Base-by-base conservation (phyloP, 2,888 invertebrate genomes). In the Elegia similella region DNA sequence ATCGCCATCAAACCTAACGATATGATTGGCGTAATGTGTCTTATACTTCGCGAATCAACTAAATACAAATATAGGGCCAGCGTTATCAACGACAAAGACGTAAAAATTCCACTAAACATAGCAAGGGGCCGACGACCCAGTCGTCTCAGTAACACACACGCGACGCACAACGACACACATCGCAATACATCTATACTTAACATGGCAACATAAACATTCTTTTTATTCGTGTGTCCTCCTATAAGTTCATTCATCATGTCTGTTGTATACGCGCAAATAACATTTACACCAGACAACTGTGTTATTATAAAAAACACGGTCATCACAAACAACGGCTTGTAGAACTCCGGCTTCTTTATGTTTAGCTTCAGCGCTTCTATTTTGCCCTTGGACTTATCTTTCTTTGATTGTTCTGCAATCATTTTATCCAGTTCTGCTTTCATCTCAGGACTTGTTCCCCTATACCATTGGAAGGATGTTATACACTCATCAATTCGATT, bases 211-310 rank as follows among this genome's bases (percentile, higher is more conserved):
- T 95, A 94, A 6, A 94, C 93, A 71, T 94, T 86, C 1, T 72
- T 73, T 23, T 72, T 73, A 15, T 94, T 87, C 0, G 73, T 69
- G 42, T 70, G 72, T 10, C 84, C 85, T 1, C 93, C 92, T 5
- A 94, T 93, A 0, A 95, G 86, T 46, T 89, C 91, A 56, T 92
- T 84, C 84, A 95, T 93, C 70, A 95, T 93, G 52, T 92, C 90
- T 1, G 95, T 94, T 0, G 95, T 94, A 68, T 95, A 95, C 1
- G 95, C 95, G 48, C 94, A 93, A 17, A 95, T 92, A 0, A 95
- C 95, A 68, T 95, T 95, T 6, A 95, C 93, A 23, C 95, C 95
- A 8, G 94, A 93, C 59, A 95, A 92, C 73, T 95, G 95, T 7
- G 94, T 93, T 46, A 94, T 92, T 1, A 93, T 84, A 68, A 95